Evolutionary conservation across 2,888 invertebrate species (phyloP), one percentile per base, ranked within the genome.

Genomic region (Euplexia lucipara): DNA sequence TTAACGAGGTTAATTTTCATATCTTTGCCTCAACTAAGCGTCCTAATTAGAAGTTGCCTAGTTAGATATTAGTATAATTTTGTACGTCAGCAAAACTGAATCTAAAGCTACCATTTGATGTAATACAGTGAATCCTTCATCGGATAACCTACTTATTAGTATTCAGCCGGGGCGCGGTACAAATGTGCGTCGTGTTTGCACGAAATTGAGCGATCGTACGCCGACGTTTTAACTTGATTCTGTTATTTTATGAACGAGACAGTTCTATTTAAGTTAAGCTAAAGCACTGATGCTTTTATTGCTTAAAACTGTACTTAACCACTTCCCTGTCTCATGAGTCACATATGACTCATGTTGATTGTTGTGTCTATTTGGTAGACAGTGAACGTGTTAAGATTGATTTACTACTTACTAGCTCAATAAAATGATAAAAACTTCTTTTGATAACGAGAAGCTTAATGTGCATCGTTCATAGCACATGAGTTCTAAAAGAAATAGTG

Each of bases 191-290:
- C 71, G 64, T 79, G 80, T 84, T 85, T 80, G 79, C 76, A 71
- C 69, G 56, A 82, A 84, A 87, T 86, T 83, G 82, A 83, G 83
- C 82, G 83, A 86, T 85, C 83, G 75, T 64, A 79, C 54, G 41
- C 35, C 18, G 10, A 41, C 70, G 71, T 71, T 78, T 81, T 69
- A 82, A 78, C 83, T 86, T 84, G 81, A 65, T 39, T 51, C 7
- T 47, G 30, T 48, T 70, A 37, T 70, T 56, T 41, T 42, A 48
- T 34, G n/a, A 49, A 18, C 9, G 8, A 22, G 22, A 16, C 41
- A 35, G 34, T 70, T 37, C 20, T 42, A 48, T 22, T 59, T 10
- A 34, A 26, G 30, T n/a, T 9, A 9, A 35, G 26, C 32, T 34
- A 18, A 37, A 22, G 6, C 7, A n/a, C 3, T 63, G 20, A 52